A percentile compares a stretch with the other conserved stretches of the same genome.
phyloP scores from a whole-genome alignment of 2,888 invertebrate species.

The Eupithecia subumbrata region DNA sequence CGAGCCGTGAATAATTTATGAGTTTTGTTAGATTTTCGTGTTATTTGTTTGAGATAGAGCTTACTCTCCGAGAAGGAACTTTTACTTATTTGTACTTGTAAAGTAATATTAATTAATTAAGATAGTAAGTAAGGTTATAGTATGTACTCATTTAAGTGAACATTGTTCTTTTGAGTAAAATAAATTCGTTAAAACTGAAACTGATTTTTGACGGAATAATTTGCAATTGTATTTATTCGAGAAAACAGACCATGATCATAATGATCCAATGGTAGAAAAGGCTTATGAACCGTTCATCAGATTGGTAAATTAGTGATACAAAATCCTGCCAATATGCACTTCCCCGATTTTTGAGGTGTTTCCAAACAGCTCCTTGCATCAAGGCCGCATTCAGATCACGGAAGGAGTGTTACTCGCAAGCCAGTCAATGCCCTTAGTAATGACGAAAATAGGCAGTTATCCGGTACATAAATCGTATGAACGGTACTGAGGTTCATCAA shows the following conservation, averaged over 20 bases:
- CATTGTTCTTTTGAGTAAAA: too few relatives aligned
- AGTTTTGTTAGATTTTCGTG: background rate
- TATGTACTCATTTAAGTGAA: too few relatives aligned
- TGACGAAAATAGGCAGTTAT: conserved; percentile 47
- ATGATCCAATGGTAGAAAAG: background rate
- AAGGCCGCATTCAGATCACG: conserved; percentile 42
- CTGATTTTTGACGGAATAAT: background rate
- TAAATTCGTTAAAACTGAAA: too few relatives aligned
- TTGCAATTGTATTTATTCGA: background rate
- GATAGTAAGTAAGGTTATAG: too few relatives aligned
- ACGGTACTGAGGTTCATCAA: conserved; percentile 70
- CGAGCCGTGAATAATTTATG: background rate
- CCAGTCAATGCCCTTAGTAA: conserved; percentile 45
- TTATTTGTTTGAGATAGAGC: background rate
- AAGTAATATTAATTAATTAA: too few relatives aligned
- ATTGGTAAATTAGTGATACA: background rate
- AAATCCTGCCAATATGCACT: background rate
- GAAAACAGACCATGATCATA: background rate
- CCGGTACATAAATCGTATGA: conserved; percentile 48
- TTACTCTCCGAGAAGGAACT: background rate
- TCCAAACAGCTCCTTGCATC: conserved; percentile 28
- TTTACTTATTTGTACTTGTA: too few relatives aligned
- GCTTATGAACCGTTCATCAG: background rate
- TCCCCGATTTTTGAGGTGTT: conserved; percentile 21
- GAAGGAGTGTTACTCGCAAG: conserved; percentile 40